Evolutionary conservation across 2,888 invertebrate genomes (phyloP).

Genomic region (Troglohyphantes excavatus): DNA sequence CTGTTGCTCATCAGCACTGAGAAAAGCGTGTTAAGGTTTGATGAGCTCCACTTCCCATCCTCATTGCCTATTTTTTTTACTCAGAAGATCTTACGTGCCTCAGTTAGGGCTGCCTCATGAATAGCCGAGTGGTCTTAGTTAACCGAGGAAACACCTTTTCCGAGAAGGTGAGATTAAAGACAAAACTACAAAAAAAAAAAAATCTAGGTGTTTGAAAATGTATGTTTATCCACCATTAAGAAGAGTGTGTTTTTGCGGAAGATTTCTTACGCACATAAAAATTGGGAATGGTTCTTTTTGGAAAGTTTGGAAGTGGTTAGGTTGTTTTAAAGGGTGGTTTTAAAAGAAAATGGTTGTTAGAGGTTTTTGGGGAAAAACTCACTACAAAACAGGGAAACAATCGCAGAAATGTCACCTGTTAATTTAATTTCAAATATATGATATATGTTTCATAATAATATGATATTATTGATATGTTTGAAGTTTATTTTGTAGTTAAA

Average conservation of each 20-base stretch:
- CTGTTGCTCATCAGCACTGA: conserved; percentile 65
- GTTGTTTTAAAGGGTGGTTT: too few species aligned
- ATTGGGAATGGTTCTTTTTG: background rate
- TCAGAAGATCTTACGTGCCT: conserved; percentile 43
- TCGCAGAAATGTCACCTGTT: too few species aligned
- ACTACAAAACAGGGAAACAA: too few species aligned
- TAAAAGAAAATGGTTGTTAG: too few species aligned
- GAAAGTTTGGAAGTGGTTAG: background rate
- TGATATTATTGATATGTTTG: too few species aligned
- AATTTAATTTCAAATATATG: too few species aligned
- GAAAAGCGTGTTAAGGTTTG: conserved; percentile 49
- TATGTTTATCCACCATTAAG: background rate
- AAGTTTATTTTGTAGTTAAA: too few species aligned
- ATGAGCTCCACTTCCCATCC: conserved; percentile 24
- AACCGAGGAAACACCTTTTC: background rate
- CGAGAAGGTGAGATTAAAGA: background rate
- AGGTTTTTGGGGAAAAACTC: too few species aligned
- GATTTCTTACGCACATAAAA: conserved; percentile 3
- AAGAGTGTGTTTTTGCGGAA: background rate
- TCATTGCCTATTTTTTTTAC: conserved; percentile 49
- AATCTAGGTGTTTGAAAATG: background rate
- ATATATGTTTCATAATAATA: too few species aligned
- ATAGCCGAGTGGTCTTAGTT: conserved; percentile 60
- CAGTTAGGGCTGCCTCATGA: conserved; percentile 55
- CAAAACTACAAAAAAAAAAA: too few species aligned